Evolutionary conservation across 23 tunicate genomes (phyloP).

Genomic region (Halocynthia roretzi): DNA sequence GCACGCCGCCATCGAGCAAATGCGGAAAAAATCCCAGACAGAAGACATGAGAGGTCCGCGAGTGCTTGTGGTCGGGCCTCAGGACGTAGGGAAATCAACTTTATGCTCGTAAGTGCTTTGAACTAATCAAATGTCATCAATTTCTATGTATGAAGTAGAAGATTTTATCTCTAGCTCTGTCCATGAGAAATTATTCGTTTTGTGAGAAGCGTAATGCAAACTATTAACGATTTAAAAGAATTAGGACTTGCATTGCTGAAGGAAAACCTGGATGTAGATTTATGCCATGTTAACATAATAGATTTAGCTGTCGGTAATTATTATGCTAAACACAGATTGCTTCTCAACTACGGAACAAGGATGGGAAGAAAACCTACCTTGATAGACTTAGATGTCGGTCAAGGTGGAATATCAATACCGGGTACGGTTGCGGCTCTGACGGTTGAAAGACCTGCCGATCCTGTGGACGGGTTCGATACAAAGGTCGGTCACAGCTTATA

Average conservation of each 20-base stretch:
- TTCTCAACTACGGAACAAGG: constrained; percentile 70
- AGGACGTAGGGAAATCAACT: constrained; percentile 91
- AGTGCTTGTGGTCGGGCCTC: constrained; percentile 76
- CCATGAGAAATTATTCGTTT: too few species aligned
- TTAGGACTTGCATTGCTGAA: too few species aligned
- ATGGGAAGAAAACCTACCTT: constrained; percentile 72
- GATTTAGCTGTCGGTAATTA: too few species aligned
- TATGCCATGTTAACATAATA: too few species aligned
- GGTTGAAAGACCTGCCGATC: constrained; percentile 87
- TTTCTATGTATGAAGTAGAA: too few species aligned
- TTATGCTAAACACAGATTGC: constrained; percentile 12
- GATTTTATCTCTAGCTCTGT: too few species aligned
- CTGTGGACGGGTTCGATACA: constrained; percentile 81
- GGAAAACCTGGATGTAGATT: too few species aligned
- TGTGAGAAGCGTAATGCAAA: too few species aligned
- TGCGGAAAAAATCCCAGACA: constrained; percentile 57
- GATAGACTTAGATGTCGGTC: constrained; percentile 86
- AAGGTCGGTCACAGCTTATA: constrained; percentile 21
- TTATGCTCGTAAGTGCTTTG: constrained; percentile 34
- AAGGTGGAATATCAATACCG: constrained; percentile 86
- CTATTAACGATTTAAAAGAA: too few species aligned
- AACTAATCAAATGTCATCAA: too few species aligned
- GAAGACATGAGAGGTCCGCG: constrained; percentile 77
- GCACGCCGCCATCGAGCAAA: constrained; percentile 68
- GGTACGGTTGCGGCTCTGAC: constrained; percentile 88